These are phyloP conservation scores for Pandemis heparana DNA, from an alignment of 2,888 invertebrate genomes.

Conservation along the genomic window DNA sequence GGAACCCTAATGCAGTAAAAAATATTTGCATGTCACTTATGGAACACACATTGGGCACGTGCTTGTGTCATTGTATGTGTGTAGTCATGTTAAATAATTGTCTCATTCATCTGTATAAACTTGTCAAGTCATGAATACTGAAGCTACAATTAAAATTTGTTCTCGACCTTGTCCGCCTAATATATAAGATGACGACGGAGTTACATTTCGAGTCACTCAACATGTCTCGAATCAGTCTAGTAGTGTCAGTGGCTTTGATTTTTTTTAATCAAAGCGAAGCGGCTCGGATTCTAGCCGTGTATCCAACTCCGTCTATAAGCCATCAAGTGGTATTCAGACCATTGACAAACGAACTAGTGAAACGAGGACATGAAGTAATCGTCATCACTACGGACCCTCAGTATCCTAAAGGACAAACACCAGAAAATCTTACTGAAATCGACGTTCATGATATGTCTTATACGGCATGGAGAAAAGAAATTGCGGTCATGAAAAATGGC, in stretches of 20 bases:
- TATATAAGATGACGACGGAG: not conserved
- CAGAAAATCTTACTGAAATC: constrained; percentile 69
- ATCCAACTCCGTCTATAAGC: constrained; percentile 72
- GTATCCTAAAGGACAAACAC: constrained; percentile 54
- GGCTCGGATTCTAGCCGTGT: constrained; percentile 65
- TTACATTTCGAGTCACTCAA: not conserved
- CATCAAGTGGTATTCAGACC: constrained; percentile 75
- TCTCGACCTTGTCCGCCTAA: not conserved
- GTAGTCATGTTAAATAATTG: too few species aligned
- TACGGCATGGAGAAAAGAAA: constrained; percentile 39
- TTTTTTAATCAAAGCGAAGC: constrained; percentile 40
- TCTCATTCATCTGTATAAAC: too few species aligned
- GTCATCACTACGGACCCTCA: constrained; percentile 72
- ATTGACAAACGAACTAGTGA: constrained; percentile 67
- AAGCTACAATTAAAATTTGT: not conserved
- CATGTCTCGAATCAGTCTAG: not conserved
- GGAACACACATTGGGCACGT: too few species aligned
- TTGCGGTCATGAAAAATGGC: not conserved
- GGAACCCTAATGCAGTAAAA: too few species aligned
- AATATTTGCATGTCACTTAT: too few species aligned
- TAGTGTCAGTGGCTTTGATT: not conserved
- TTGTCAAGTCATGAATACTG: not conserved
- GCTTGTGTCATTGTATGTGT: too few species aligned
- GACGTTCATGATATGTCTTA: constrained; percentile 60
- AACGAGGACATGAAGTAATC: constrained; percentile 74